Evolutionary conservation across 2,113 vertebrate species (phyloP).

Genomic region (Eretmochelys imbricata): DNA sequence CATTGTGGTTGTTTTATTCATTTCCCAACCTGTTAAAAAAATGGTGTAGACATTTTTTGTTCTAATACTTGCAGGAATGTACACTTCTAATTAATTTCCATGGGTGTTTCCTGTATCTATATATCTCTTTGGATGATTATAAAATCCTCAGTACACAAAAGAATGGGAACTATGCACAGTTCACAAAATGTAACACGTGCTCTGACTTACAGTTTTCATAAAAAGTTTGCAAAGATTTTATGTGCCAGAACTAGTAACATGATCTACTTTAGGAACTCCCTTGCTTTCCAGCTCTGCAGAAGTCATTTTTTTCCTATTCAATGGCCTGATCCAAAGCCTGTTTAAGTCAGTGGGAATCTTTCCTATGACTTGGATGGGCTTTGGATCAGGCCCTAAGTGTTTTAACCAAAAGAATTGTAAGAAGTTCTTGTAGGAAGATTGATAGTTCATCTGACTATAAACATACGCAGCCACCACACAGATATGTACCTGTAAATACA

Average conservation of each 20-base stretch:
- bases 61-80: constrained; percentile 45
- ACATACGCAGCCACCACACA: not conserved
- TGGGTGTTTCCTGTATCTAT: constrained; percentile 57
- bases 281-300: constrained; percentile 82
- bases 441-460: constrained; percentile 42
- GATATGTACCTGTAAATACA: not conserved
- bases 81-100: constrained; percentile 53
- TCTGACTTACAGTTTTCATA: constrained; percentile 81
- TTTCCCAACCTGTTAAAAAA: constrained; percentile 26
- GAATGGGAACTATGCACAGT: constrained; percentile 79
- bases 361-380: constrained; percentile 55
- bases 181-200: constrained; percentile 72
- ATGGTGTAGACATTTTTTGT: not conserved
- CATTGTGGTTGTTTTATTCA: constrained; percentile 50
- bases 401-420: constrained; percentile 70
- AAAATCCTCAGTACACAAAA: constrained; percentile 67
- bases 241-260: constrained; percentile 84
- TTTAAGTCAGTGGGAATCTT: constrained; percentile 67
- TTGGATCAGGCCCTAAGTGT: constrained; percentile 67
- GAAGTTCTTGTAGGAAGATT: constrained; percentile 62
- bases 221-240: constrained; percentile 79
- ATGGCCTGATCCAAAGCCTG: constrained; percentile 63
- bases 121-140: constrained; percentile 71
- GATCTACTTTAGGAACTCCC: constrained; percentile 83
- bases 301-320: constrained; percentile 74